Conservation (phyloP, 92 coral and sea anemone genomes). For the Epizoanthus fatuus region DNA sequence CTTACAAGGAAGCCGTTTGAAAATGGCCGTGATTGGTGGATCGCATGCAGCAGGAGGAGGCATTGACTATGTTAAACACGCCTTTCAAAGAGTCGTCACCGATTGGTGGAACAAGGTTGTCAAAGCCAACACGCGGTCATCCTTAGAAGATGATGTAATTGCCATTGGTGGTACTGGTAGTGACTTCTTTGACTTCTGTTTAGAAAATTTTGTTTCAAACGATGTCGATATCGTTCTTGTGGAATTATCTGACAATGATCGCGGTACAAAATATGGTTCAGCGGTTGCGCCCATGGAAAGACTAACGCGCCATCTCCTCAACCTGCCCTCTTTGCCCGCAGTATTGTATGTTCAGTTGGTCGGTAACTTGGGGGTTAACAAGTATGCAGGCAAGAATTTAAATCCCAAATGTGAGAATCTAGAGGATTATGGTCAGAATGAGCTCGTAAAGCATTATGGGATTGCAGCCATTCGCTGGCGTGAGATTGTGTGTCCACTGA, state of each 20-base stretch:
- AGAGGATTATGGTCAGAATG: conserved; percentile 64
- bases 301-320: conserved; percentile 71
- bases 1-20: conserved; percentile 24
- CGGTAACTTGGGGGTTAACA: conserved; percentile 35
- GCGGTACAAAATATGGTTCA: conserved; percentile 44
- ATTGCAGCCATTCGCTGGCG: conserved; percentile 64
- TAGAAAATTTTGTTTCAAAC: conserved; percentile 66
- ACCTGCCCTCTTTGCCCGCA: conserved; percentile 64
- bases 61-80: conserved; percentile 8
- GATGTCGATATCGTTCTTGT: conserved; percentile 69
- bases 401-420: conserved; percentile 35
- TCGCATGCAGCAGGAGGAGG: conserved; percentile 44
- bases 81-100: conserved; percentile 10
- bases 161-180: conserved; percentile 89
- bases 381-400: conserved; percentile 32
- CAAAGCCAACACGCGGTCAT: conserved; percentile 13
- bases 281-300: conserved; percentile 52
- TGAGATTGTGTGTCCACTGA: conserved; percentile 72
- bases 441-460: conserved; percentile 67
- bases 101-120: conserved; percentile 34
- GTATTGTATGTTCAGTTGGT: conserved; percentile 67
- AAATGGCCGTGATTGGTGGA: conserved; percentile 48
- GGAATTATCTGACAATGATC: conserved; percentile 65
- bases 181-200: conserved; percentile 79
- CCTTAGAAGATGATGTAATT: not conserved